A percentile compares a stretch with the other conserved stretches of the same genome.
Conservation (phyloP, 2,113 vertebrate genomes). For the Lepidothrix coronata region DNA sequence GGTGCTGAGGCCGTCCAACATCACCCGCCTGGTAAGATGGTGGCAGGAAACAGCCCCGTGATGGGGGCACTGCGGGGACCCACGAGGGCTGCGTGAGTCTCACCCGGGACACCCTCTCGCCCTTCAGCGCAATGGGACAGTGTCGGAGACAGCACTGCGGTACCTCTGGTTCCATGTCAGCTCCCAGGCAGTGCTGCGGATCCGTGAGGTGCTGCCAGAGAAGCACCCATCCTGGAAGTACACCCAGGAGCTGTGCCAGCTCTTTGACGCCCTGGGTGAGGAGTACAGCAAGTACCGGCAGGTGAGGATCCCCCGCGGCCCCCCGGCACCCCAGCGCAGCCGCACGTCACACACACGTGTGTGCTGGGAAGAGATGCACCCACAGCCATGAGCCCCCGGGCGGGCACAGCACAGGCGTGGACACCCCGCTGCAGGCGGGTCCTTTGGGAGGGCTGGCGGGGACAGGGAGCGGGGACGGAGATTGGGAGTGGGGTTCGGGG, state of each 20-base stretch:
- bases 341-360: fast-evolving
- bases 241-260: constrained; percentile 70
- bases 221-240: constrained; percentile 82
- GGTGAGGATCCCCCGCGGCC: background rate
- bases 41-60: fast-evolving
- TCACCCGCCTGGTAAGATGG: constrained; percentile 67
- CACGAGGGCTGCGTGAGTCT: background rate
- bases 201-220: constrained; percentile 76
- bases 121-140: constrained; percentile 64
- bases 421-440: fast-evolving
- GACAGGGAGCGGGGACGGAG: fast-evolving
- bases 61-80: background rate
- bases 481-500: fast-evolving
- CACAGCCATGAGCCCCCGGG: fast-evolving
- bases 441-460: fast-evolving
- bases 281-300: background rate
- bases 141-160: constrained; percentile 74
- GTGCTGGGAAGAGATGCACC: too few relatives aligned
- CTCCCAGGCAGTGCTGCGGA: constrained; percentile 75
- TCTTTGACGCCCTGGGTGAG: constrained; percentile 29
- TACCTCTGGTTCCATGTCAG: constrained; percentile 84
- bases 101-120: background rate
- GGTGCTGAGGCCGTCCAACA: constrained; percentile 64
- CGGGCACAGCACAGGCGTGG: fast-evolving
- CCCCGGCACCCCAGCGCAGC: background rate